A percentile compares a stretch with the other conserved stretches of the same genome.
Evolutionary conservation across 2,888 invertebrate genomes (phyloP).

Genomic region (Clepsis dumicolana): DNA sequence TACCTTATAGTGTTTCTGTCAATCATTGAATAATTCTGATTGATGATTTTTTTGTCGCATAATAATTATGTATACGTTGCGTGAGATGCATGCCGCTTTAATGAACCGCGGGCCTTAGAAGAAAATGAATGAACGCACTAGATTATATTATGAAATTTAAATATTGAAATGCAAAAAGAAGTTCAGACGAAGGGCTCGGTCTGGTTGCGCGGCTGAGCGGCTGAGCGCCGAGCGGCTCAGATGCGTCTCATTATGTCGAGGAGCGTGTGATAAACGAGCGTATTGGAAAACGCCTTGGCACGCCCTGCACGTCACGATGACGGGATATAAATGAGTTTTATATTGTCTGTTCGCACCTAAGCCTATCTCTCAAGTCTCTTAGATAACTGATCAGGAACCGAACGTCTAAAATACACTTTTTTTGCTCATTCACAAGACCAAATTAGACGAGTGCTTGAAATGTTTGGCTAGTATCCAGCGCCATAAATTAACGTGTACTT

Average conservation of each 20-base stretch:
- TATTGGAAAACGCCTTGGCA: slow-evolving; percentile 83
- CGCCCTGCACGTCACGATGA: slow-evolving; percentile 78
- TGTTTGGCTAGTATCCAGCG: slow-evolving; percentile 79
- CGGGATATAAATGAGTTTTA: slow-evolving; percentile 84
- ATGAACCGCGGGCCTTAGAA: slow-evolving; percentile 2
- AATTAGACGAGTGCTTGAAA: slow-evolving; percentile 82
- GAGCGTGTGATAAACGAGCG: slow-evolving; percentile 82
- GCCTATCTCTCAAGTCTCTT: slow-evolving; percentile 71
- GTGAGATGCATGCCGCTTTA: background rate
- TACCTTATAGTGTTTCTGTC: background rate
- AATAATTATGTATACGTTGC: no score
- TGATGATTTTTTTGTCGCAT: background rate
- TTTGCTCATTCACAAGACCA: slow-evolving; percentile 79
- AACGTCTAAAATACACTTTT: slow-evolving; percentile 71
- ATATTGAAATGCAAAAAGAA: slow-evolving; percentile 25
- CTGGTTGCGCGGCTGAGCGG: slow-evolving; percentile 28
- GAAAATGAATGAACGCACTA: slow-evolving; percentile 4
- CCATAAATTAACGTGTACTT: slow-evolving; percentile 81
- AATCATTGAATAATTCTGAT: background rate
- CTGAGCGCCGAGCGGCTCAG: slow-evolving; percentile 58
- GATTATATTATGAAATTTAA: slow-evolving; percentile 10
- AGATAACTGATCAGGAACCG: slow-evolving; percentile 74
- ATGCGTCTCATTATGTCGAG: slow-evolving; percentile 81
- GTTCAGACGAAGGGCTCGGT: slow-evolving; percentile 25
- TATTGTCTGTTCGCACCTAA: slow-evolving; percentile 82